These are phyloP conservation scores for Phaenicophaeus curvirostris DNA, from an alignment of 2,797 vertebrate species.

Conservation along the genomic window DNA sequence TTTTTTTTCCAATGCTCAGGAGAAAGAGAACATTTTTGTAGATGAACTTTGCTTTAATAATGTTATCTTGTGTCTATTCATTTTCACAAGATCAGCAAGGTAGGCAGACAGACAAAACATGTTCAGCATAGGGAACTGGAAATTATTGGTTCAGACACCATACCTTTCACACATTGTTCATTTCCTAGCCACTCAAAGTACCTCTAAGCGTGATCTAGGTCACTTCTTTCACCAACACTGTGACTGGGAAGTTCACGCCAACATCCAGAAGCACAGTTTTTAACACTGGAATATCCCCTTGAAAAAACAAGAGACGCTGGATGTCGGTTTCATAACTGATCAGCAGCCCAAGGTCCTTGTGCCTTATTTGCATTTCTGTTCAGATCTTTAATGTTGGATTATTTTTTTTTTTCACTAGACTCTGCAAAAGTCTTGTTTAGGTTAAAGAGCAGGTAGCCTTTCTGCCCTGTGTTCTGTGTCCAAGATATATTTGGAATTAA, in stretches of 20 bases:
- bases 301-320: not conserved
- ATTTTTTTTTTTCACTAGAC: not conserved
- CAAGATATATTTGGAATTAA: not conserved
- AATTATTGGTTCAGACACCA: not conserved
- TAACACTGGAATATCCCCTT: not conserved
- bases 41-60: not conserved
- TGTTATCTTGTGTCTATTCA: not conserved
- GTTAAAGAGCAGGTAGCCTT: not conserved
- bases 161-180: not conserved
- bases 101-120: not conserved
- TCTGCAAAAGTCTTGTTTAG: not conserved
- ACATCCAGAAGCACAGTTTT: not conserved
- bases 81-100: not conserved
- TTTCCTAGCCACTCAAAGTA: not conserved
- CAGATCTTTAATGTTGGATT: rapidly evolving
- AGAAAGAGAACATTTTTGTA: not conserved
- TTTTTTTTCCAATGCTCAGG: not conserved
- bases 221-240: not conserved
- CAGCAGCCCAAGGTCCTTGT: not conserved
- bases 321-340: not conserved
- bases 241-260: not conserved
- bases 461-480: not conserved
- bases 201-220: not conserved
- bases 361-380: not conserved
- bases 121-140: not conserved